Percentiles rank a stretch among this genome's conserved stretches.
phyloP scores from a whole-genome alignment of 2,113 vertebrate genomes.

The Aramus guarauna region DNA sequence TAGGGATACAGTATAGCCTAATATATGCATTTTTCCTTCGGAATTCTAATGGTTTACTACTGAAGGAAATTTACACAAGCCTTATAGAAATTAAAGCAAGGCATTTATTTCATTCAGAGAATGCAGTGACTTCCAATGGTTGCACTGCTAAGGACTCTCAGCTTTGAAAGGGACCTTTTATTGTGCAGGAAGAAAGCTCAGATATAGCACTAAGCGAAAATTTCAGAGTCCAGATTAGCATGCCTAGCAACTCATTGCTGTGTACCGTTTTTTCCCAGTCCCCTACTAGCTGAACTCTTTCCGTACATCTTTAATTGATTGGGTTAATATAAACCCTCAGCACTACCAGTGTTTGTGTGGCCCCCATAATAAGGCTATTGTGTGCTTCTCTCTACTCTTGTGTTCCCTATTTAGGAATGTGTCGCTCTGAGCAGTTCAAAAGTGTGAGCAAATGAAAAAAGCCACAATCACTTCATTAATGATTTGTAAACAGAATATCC shows the following conservation, averaged over 20 bases:
- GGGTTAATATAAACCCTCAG: conserved; percentile 76
- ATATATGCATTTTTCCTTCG: conserved; percentile 71
- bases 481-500: conserved; percentile 74
- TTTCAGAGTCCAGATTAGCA: conserved; percentile 58
- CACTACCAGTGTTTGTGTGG: conserved; percentile 65
- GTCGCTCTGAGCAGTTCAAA: conserved; percentile 70
- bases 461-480: conserved; percentile 75
- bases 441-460: conserved; percentile 70
- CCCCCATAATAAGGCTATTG: conserved; percentile 72
- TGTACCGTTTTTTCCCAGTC: conserved; percentile 63
- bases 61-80: conserved; percentile 69
- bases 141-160: conserved; percentile 39
- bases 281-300: conserved; percentile 63
- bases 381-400: conserved; percentile 62
- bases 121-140: conserved; percentile 72
- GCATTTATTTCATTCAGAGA: conserved; percentile 78
- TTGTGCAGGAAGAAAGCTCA: conserved; percentile 73
- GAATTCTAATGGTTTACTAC: conserved; percentile 70
- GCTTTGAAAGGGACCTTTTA: conserved; percentile 79
- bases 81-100: conserved; percentile 72
- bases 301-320: conserved; percentile 71
- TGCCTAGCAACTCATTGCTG: conserved; percentile 76
- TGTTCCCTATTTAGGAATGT: conserved; percentile 69
- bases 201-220: conserved; percentile 55
- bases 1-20: conserved; percentile 73